These are phyloP conservation scores for Apodemus agrarius DNA, from an alignment of 2,797 vertebrate genomes.

Conservation along the genomic window DNA sequence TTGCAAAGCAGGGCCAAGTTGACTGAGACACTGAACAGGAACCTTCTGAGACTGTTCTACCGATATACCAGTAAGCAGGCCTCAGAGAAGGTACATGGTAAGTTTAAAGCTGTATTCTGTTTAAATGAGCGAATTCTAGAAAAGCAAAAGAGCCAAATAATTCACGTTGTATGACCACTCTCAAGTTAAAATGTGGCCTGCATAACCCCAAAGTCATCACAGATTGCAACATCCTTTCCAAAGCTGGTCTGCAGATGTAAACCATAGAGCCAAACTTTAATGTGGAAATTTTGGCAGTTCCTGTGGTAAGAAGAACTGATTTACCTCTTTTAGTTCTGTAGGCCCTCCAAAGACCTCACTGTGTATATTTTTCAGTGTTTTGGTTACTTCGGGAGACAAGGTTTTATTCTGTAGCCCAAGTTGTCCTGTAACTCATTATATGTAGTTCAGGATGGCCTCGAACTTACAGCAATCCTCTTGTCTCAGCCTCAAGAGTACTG, in stretches of 20 bases:
- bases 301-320: conserved; percentile 48
- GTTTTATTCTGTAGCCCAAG: neutral
- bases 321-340: conserved; percentile 38
- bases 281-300: conserved; percentile 69
- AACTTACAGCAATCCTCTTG: neutral
- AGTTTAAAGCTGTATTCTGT: conserved; percentile 16
- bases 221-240: conserved; percentile 60
- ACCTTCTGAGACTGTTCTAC: conserved; percentile 16
- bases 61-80: neutral
- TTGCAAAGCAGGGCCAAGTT: neutral
- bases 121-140: conserved; percentile 46
- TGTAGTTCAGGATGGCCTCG: neutral
- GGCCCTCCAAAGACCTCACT: neutral
- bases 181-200: conserved; percentile 61
- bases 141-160: conserved; percentile 1
- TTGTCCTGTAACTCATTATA: neutral
- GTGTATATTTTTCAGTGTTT: neutral
- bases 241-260: conserved; percentile 65
- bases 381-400: neutral
- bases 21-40: conserved; percentile 8
- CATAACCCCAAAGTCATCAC: conserved; percentile 52
- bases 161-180: conserved; percentile 9
- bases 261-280: conserved; percentile 59
- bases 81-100: conserved; percentile 27
- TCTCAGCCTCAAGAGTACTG: neutral